A percentile compares a stretch with the other conserved stretches of the same genome.
Evolutionary conservation across 2,888 invertebrate species (phyloP).

Genomic region (Leptogaster cylindrica): DNA sequence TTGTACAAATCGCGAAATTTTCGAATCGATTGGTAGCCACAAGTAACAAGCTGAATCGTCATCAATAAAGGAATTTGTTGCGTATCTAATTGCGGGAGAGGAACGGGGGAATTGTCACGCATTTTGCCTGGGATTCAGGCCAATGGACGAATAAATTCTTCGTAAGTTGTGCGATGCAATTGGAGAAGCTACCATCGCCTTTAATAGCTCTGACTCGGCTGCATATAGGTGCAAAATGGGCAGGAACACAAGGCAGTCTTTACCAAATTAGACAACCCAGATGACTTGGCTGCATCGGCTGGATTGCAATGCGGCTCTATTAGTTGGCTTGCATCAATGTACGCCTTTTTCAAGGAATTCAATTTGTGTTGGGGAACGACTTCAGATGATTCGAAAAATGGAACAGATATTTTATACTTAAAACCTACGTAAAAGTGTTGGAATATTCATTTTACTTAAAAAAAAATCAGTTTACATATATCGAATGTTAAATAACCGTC

Average conservation of each 20-base stretch:
- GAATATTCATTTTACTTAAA: too few species aligned
- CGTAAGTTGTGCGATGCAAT: background rate
- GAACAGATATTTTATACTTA: too few species aligned
- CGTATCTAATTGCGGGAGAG: background rate
- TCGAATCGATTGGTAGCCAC: background rate
- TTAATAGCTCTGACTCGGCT: conserved; percentile 23
- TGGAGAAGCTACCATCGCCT: conserved; percentile 26
- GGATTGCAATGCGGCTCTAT: too few species aligned
- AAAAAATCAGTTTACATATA: too few species aligned
- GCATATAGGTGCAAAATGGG: conserved; percentile 28
- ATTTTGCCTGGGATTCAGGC: conserved; percentile 17
- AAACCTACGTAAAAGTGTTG: too few species aligned
- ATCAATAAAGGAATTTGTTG: conserved; percentile 28
- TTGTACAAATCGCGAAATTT: conserved; percentile 20
- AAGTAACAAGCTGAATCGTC: background rate
- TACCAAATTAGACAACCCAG: conserved; percentile 35
- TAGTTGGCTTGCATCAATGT: too few species aligned
- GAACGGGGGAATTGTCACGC: background rate
- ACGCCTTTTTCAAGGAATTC: too few species aligned
- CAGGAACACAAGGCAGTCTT: conserved; percentile 28
- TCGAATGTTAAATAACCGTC: too few species aligned
- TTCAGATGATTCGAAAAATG: too few species aligned
- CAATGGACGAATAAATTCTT: conserved; percentile 38
- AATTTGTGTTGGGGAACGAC: too few species aligned
- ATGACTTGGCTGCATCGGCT: too few species aligned